Percentiles rank a stretch among this genome's conserved stretches.
Conservation (phyloP, 2,113 vertebrate species). For the Gymnogyps californianus region DNA sequence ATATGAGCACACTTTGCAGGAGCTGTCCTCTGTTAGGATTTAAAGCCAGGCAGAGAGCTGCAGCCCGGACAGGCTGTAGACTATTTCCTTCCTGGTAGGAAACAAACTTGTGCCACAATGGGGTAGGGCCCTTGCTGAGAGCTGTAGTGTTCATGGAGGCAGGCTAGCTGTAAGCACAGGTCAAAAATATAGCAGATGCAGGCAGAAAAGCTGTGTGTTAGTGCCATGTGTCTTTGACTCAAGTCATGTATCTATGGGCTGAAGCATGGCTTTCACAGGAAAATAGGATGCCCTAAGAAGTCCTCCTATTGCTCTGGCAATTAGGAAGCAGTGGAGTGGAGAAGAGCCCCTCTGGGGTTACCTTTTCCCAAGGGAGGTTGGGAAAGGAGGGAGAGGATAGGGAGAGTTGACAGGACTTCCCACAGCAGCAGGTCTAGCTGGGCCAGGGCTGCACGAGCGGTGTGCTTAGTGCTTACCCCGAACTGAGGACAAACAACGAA, state of each 20-base stretch:
- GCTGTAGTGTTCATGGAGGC: not conserved
- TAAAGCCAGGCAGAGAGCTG: not conserved
- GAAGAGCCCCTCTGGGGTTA: not conserved
- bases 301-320: not conserved
- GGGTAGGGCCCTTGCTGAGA: not conserved
- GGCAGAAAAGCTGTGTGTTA: not conserved
- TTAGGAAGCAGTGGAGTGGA: not conserved
- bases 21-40: not conserved
- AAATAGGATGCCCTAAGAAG: not conserved
- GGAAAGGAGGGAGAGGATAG: too few species aligned
- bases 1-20: not conserved
- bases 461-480: not conserved
- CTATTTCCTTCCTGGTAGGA: not conserved
- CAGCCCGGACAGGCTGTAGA: not conserved
- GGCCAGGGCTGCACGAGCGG: rapidly evolving
- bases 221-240: not conserved
- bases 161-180: not conserved
- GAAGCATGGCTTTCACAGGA: not conserved
- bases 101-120: not conserved
- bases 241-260: too few species aligned
- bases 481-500: not conserved
- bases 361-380: not conserved
- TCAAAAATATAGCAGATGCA: not conserved
- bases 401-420: not conserved
- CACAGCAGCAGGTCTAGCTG: not conserved